Evolutionary conservation across 2,888 invertebrate species (phyloP), one percentile per base, ranked within the genome.

Genomic region (Flexamia atlantica): DNA sequence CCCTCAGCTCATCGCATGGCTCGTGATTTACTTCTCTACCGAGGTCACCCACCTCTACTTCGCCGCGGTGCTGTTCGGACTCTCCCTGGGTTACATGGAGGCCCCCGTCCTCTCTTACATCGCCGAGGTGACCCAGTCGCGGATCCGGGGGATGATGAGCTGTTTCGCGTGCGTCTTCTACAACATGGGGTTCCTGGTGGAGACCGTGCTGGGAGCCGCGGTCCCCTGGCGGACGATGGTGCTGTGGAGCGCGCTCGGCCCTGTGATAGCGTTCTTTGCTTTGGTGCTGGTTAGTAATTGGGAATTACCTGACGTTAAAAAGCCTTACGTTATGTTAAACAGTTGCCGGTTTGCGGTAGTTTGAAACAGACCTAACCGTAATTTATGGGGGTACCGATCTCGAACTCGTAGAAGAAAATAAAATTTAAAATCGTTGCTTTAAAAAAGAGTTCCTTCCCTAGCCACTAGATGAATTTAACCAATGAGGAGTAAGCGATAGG

Each of bases 151-250:
- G 10, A 5, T 40, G 9, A 9, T 70, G 84, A 92, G 92, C 9
- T 91, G 92, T 0, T 88, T 91, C 82, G 91, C 92, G 7, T 7
- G n/a, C 2, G 40, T 70, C 7, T 70, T 70, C 70, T 70, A 70
- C 70, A 40, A 70, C 23, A 9, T 36, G 20, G 70, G 70, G 14
- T 20, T 70, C 36, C 36, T 70, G 70, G 4, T 70, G 70, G 64
- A 28, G 64, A 64, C 64, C 28, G 3, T 28, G 28, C 72, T 72
- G 1, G 72, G 72, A 1, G 5, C 40, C 1, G 32, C n/a, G n/a
- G 3, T 40, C 10, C 36, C 32, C 3, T 72, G 72, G 72, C 7
- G 72, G n/a, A 40, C 40, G 2, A 72, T 72, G 72, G 72, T 40
- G 5, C n/a, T 72, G 32, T 40, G 32, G 36, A 72, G 40, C n/a